phyloP scores from a whole-genome alignment of 1,140 invertebrate genomes.

The Tyrophagus putrescentiae region DNA sequence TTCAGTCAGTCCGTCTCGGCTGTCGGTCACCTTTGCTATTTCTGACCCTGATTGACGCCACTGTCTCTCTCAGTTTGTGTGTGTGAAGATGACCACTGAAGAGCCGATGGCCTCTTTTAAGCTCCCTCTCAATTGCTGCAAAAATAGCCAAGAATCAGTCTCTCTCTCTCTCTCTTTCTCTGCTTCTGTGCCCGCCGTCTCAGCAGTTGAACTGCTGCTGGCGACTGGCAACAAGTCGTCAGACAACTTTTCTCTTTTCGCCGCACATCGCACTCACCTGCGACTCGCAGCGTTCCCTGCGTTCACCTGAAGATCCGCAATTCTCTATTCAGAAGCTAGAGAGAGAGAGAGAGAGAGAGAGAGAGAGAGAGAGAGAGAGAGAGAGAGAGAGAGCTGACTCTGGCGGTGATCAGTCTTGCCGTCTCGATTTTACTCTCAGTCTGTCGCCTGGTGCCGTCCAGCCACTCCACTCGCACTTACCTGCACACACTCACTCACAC shows the following conservation, averaged over 20 bases:
- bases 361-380: too few species aligned
- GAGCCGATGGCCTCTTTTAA: constrained; percentile 8
- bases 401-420: too few species aligned
- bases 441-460: too few species aligned
- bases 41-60: constrained; percentile 1
- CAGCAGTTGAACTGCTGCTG: background rate
- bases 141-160: background rate
- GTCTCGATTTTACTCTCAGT: too few species aligned
- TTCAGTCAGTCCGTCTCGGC: background rate
- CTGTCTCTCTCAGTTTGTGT: too few species aligned
- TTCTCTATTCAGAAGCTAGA: too few species aligned
- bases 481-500: background rate
- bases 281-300: background rate
- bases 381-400: too few species aligned
- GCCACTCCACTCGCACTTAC: background rate
- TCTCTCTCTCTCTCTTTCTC: background rate
- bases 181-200: background rate
- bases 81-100: background rate
- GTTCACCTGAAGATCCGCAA: constrained; percentile 4
- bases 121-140: background rate
- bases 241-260: constrained; percentile 8
- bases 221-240: background rate
- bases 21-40: background rate
- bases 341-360: too few species aligned
- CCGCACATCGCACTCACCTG: background rate